A percentile compares a stretch with the other conserved stretches of the same genome.
Conservation (phyloP, 2,797 vertebrate species). For the Phaenicophaeus curvirostris region DNA sequence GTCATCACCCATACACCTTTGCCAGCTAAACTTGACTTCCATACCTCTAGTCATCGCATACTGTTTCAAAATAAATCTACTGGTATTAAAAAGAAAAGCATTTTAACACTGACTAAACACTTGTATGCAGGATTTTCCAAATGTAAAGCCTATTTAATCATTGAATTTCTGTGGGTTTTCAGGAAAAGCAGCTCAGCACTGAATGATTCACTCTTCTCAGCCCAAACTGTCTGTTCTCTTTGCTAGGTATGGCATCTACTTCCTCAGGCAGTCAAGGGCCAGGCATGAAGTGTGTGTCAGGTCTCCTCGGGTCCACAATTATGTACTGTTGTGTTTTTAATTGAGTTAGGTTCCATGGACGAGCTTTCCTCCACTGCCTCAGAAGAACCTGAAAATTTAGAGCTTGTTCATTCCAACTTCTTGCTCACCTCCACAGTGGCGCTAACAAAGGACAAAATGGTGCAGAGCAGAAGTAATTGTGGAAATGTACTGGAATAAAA, state of each 20-base stretch:
- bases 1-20: not conserved
- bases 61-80: slow-evolving; percentile 32
- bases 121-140: slow-evolving; percentile 36
- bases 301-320: slow-evolving; percentile 24
- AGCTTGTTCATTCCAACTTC: not conserved
- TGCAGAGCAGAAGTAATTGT: slow-evolving; percentile 7
- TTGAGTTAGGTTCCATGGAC: not conserved
- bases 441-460: not conserved
- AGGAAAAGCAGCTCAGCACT: slow-evolving; percentile 7
- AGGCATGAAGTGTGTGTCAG: slow-evolving; percentile 1
- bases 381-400: not conserved
- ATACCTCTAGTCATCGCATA: not conserved
- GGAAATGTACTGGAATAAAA: slow-evolving; percentile 25
- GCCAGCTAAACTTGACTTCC: not conserved
- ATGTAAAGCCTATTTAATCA: slow-evolving; percentile 8
- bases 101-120: not conserved
- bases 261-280: not conserved
- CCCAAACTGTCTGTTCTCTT: slow-evolving; percentile 10
- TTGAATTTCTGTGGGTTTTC: not conserved
- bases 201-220: slow-evolving; percentile 21
- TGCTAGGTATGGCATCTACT: not conserved
- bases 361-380: not conserved
- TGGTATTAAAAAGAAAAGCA: not conserved
- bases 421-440: not conserved
- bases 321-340: not conserved